Evolutionary conservation across 2,888 invertebrate genomes (phyloP).

Genomic region (Heliconius cydno): DNA sequence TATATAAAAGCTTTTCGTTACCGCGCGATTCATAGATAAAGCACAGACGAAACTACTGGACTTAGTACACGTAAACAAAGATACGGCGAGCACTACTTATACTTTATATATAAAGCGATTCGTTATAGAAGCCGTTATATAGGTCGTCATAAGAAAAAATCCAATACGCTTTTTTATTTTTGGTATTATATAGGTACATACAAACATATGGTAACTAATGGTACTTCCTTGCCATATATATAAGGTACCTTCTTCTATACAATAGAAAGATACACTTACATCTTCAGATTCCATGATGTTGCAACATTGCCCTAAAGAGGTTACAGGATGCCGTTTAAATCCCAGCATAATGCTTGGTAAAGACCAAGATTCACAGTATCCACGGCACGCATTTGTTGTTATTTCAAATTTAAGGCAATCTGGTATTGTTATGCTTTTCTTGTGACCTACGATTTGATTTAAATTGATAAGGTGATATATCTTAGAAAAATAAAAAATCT

Average conservation of each 20-base stretch:
- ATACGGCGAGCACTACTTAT: too few species aligned
- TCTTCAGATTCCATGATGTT: constrained; percentile 95
- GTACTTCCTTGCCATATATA: too few species aligned
- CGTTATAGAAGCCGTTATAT: too few species aligned
- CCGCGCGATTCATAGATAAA: too few species aligned
- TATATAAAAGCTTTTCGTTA: too few species aligned
- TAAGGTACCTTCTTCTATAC: neutral
- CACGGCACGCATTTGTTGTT: constrained; percentile 94
- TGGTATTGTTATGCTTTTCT: constrained; percentile 90
- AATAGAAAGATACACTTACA: constrained; percentile 74
- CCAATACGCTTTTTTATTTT: neutral
- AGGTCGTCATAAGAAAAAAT: too few species aligned
- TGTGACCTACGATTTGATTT: constrained; percentile 85
- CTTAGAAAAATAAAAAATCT: neutral
- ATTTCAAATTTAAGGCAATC: constrained; percentile 93
- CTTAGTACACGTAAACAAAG: too few species aligned
- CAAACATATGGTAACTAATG: neutral
- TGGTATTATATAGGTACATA: neutral
- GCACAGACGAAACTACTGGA: too few species aligned
- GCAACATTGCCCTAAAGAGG: constrained; percentile 94
- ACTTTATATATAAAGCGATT: too few species aligned
- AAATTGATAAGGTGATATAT: neutral
- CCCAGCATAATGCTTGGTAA: constrained; percentile 87
- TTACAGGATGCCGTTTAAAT: constrained; percentile 84
- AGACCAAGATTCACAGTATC: constrained; percentile 94